Evolutionary conservation across 2,113 vertebrate genomes (phyloP).

Genomic region (Martes martes): DNA sequence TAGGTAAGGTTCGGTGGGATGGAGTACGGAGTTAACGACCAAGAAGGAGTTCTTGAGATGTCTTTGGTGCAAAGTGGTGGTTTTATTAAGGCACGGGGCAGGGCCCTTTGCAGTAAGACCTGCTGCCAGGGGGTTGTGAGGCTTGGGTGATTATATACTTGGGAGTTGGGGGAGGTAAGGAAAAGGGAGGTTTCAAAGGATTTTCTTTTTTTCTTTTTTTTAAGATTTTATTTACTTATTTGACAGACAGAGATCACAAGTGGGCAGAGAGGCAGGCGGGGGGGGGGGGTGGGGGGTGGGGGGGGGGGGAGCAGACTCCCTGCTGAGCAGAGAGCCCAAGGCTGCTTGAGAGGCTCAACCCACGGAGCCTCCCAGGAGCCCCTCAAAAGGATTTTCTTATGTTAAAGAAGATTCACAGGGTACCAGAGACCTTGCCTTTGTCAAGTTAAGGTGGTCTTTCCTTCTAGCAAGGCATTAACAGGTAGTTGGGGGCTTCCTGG

Average conservation of each 20-base stretch:
- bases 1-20: background rate
- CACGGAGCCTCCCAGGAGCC: too few relatives aligned
- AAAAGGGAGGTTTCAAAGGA: background rate
- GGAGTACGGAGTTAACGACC: background rate
- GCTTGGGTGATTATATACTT: background rate
- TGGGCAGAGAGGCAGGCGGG: too few relatives aligned
- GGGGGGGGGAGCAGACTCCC: too few relatives aligned
- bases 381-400: background rate
- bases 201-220: background rate
- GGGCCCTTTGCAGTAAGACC: too few relatives aligned
- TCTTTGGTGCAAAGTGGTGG: background rate
- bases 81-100: background rate
- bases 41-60: background rate
- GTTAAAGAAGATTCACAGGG: background rate
- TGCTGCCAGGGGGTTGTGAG: background rate
- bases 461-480: background rate
- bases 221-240: too few relatives aligned
- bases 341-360: too few relatives aligned
- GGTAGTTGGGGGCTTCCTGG: background rate
- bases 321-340: too few relatives aligned
- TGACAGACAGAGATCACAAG: too few relatives aligned
- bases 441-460: background rate
- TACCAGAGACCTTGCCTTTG: background rate
- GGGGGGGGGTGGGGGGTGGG: fast-evolving
- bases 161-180: background rate